phyloP scores from a whole-genome alignment of 2,113 vertebrate genomes.

The Agapornis roseicollis region DNA sequence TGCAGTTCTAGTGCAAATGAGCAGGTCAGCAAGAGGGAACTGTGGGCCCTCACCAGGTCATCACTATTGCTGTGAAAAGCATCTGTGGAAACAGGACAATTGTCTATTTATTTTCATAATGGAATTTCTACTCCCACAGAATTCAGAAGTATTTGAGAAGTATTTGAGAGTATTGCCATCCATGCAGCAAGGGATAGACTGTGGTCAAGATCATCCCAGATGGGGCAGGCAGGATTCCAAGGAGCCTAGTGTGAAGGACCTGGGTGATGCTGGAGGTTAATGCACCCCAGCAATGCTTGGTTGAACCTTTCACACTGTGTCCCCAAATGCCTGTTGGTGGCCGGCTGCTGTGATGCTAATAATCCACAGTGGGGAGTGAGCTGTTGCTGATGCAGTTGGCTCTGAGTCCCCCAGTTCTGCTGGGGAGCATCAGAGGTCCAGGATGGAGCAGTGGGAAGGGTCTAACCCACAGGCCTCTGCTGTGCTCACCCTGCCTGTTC shows the following conservation, averaged over 20 bases:
- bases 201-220: neutral
- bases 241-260: neutral
- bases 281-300: neutral
- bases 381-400: neutral
- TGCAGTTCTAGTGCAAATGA: neutral
- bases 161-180: neutral
- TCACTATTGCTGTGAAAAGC: neutral
- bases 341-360: neutral
- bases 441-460: neutral
- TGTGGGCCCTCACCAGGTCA: neutral
- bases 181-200: fast-evolving
- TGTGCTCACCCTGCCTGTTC: neutral
- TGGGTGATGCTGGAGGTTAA: neutral
- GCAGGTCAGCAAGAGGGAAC: neutral
- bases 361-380: neutral
- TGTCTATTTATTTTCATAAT: neutral
- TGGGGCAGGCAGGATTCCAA: neutral
- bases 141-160: neutral
- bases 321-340: neutral
- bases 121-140: neutral
- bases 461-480: neutral
- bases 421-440: fast-evolving
- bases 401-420: neutral
- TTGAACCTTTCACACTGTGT: fast-evolving
- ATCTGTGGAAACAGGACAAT: neutral